A percentile compares a stretch with the other conserved stretches of the same genome.
phyloP scores from a whole-genome alignment of 2,888 invertebrate genomes.

The Chouioia cunea region DNA sequence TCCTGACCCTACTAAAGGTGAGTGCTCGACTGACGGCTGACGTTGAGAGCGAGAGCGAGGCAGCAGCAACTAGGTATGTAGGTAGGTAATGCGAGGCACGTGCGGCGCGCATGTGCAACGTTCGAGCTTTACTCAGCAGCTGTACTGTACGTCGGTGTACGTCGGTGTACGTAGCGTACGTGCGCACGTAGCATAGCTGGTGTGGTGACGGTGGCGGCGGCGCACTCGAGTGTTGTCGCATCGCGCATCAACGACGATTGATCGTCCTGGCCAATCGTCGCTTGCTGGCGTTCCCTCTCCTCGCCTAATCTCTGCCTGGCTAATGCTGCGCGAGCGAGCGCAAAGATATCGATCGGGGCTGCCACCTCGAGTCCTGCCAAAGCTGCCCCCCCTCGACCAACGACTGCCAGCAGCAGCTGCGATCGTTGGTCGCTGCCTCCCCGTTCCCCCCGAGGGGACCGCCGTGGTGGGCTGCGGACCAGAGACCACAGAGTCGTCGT shows the following conservation, averaged over 20 bases:
- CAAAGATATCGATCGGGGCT: slow-evolving; percentile 34
- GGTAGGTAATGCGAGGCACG: too few relatives aligned
- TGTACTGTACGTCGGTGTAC: too few relatives aligned
- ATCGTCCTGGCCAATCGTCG: slow-evolving; percentile 36
- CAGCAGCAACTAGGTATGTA: too few relatives aligned
- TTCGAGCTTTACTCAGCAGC: too few relatives aligned
- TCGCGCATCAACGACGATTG: slow-evolving; percentile 14
- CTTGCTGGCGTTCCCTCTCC: slow-evolving; percentile 3
- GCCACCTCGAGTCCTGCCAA: background rate
- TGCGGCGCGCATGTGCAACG: too few relatives aligned
- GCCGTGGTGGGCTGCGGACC: too few relatives aligned
- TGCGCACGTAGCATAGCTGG: background rate
- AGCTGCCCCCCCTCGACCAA: background rate
- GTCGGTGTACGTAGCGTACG: too few relatives aligned
- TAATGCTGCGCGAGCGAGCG: slow-evolving; percentile 28
- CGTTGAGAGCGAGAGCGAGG: too few relatives aligned
- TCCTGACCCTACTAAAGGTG: slow-evolving; percentile 95
- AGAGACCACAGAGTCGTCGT: too few relatives aligned
- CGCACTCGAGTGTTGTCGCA: background rate
- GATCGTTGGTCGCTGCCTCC: too few relatives aligned
- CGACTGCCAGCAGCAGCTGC: slow-evolving; percentile 10
- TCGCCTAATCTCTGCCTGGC: slow-evolving; percentile 7
- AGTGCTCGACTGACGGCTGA: slow-evolving; percentile 62
- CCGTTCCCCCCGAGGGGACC: too few relatives aligned
- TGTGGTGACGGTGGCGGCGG: background rate